Conservation (phyloP, 2,888 invertebrate species). For the Sarcophaga variegata region DNA sequence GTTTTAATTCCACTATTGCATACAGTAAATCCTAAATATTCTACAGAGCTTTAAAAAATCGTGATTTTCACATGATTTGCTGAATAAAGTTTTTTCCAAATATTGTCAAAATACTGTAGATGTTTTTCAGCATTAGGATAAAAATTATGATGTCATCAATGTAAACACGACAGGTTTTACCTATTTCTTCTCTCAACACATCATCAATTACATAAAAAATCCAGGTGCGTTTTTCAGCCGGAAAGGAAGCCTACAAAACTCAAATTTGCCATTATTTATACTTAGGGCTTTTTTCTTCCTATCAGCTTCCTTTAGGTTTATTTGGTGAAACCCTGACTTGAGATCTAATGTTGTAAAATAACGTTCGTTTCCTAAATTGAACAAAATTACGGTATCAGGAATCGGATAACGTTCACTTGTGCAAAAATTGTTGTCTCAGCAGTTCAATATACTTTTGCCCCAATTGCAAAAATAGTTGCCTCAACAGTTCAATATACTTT, state of each 20-base stretch:
- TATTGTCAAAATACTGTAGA: slow-evolving; percentile 47
- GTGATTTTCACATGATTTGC: neutral
- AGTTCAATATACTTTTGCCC: no score
- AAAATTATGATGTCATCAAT: slow-evolving; percentile 65
- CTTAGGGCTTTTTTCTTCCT: slow-evolving; percentile 48
- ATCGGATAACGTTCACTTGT: slow-evolving; percentile 32
- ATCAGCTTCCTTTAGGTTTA: slow-evolving; percentile 23
- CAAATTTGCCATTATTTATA: slow-evolving; percentile 74
- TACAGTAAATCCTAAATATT: no score
- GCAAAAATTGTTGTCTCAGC: no score
- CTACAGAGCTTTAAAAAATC: no score
- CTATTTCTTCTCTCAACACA: no score
- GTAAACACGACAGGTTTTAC: slow-evolving; percentile 44
- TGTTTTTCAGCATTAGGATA: slow-evolving; percentile 46
- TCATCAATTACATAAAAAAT: no score
- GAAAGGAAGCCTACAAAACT: slow-evolving; percentile 74
- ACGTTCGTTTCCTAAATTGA: slow-evolving; percentile 38
- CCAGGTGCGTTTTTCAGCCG: slow-evolving; percentile 1
- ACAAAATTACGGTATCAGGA: slow-evolving; percentile 52
- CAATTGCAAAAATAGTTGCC: no score
- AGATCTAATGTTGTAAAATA: slow-evolving; percentile 17
- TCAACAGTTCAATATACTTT: no score
- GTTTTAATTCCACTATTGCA: no score
- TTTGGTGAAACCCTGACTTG: slow-evolving; percentile 47
- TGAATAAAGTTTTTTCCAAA: slow-evolving; percentile 53